Evolutionary conservation across 2,113 vertebrate genomes (phyloP).

Genomic region (Micromys minutus): DNA sequence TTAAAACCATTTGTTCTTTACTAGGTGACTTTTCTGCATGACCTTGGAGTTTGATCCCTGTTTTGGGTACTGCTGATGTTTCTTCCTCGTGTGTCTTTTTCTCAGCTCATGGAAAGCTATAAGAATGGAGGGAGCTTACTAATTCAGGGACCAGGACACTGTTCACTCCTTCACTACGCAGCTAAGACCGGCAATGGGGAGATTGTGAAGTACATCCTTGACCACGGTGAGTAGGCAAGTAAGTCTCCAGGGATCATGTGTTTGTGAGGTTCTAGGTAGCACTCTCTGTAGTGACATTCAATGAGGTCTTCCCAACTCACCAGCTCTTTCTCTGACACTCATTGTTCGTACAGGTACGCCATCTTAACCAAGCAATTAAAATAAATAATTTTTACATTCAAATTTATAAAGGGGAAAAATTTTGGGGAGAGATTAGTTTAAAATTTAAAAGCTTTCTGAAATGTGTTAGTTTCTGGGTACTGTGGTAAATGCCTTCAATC

Average conservation of each 20-base stretch:
- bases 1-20: conserved; percentile 39
- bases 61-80: conserved; percentile 33
- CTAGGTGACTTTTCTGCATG: neutral
- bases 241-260: neutral
- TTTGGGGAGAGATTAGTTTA: neutral
- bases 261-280: neutral
- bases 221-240: conserved; percentile 90
- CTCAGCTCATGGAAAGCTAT: conserved; percentile 92
- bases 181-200: conserved; percentile 91
- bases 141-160: conserved; percentile 91
- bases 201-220: conserved; percentile 93
- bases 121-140: conserved; percentile 92
- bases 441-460: neutral
- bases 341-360: too few species aligned
- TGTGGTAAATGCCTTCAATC: neutral
- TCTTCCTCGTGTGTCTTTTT: neutral
- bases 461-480: neutral
- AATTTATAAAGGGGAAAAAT: neutral
- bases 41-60: neutral
- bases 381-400: neutral
- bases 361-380: neutral
- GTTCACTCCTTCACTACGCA: conserved; percentile 93
- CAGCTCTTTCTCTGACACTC: neutral
- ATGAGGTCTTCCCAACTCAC: neutral
- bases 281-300: neutral